phyloP scores from a whole-genome alignment of 2,113 vertebrate genomes.

The Picathartes gymnocephalus region DNA sequence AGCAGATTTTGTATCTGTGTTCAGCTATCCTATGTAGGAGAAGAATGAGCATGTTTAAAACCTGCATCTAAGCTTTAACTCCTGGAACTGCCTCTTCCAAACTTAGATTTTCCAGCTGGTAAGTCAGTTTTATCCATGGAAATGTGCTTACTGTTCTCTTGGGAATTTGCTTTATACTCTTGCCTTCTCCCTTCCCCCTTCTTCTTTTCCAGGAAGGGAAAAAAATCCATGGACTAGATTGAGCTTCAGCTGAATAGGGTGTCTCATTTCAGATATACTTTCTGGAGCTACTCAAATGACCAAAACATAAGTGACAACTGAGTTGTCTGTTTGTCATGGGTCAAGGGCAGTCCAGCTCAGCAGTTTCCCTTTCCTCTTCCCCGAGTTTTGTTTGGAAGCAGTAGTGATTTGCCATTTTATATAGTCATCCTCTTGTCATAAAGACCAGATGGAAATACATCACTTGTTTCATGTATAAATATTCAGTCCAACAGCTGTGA shows the following conservation, averaged over 20 bases:
- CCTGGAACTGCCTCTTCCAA: background rate
- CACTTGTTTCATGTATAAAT: conserved; percentile 47
- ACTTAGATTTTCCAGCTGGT: conserved; percentile 36
- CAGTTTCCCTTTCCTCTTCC: conserved; percentile 55
- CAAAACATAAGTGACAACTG: conserved; percentile 38
- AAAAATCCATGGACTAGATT: background rate
- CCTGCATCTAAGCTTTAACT: background rate
- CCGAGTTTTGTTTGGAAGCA: conserved; percentile 41
- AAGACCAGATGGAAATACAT: conserved; percentile 33
- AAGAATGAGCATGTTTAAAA: background rate
- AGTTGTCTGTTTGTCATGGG: conserved; percentile 29
- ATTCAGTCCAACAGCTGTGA: conserved; percentile 35
- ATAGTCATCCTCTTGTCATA: conserved; percentile 14
- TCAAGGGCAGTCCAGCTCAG: conserved; percentile 47
- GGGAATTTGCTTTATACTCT: conserved; percentile 15
- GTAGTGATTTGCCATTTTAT: conserved; percentile 13
- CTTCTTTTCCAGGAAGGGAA: conserved; percentile 29
- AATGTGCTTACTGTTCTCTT: conserved; percentile 2
- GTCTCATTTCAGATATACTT: conserved; percentile 40
- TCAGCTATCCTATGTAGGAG: background rate
- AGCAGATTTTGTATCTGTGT: background rate
- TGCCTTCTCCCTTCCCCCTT: background rate
- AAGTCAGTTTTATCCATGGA: conserved; percentile 6
- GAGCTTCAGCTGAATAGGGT: conserved; percentile 31
- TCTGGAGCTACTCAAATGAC: conserved; percentile 41